Evolutionary conservation across 2,113 vertebrate genomes (phyloP).

Genomic region (Corydoras sp.): DNA sequence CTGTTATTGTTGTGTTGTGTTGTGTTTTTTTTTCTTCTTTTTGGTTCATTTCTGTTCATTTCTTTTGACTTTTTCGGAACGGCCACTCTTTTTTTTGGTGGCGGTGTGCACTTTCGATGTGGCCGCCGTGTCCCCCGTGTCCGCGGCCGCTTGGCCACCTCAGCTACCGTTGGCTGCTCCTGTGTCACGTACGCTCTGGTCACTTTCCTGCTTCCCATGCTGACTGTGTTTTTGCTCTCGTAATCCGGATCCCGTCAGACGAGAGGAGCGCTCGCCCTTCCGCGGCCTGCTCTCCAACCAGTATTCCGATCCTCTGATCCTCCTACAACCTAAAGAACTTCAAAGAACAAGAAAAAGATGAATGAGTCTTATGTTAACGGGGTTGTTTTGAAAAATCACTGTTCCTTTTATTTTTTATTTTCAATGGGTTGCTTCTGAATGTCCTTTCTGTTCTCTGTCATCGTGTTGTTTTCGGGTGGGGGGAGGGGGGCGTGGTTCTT

Average conservation of each 20-base stretch:
- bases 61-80: conserved; percentile 6
- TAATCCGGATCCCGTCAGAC: conserved; percentile 66
- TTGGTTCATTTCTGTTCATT: conserved; percentile 10
- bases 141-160: conserved; percentile 49
- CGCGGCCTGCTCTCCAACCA: conserved; percentile 35
- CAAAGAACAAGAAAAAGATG: conserved; percentile 38
- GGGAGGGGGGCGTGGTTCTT: too few relatives aligned
- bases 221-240: conserved; percentile 84
- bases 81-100: conserved; percentile 8
- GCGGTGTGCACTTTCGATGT: conserved; percentile 13
- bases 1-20: conserved; percentile 17
- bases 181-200: conserved; percentile 78
- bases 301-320: conserved; percentile 64
- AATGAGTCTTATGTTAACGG: conserved; percentile 54
- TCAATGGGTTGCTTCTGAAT: conserved; percentile 19
- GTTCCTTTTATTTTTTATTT: conserved; percentile 48
- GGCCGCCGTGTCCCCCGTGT: conserved; percentile 40
- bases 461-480: conserved; percentile 43
- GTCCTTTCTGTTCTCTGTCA: conserved; percentile 41
- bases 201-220: conserved; percentile 79
- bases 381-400: conserved; percentile 61
- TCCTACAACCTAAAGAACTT: conserved; percentile 63
- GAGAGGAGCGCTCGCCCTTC: conserved; percentile 55
- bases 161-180: conserved; percentile 85
- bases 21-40: conserved; percentile 1